These are phyloP conservation scores for Scaptomyza parva DNA, from an alignment of 2,888 invertebrate species.

Conservation along the genomic window DNA sequence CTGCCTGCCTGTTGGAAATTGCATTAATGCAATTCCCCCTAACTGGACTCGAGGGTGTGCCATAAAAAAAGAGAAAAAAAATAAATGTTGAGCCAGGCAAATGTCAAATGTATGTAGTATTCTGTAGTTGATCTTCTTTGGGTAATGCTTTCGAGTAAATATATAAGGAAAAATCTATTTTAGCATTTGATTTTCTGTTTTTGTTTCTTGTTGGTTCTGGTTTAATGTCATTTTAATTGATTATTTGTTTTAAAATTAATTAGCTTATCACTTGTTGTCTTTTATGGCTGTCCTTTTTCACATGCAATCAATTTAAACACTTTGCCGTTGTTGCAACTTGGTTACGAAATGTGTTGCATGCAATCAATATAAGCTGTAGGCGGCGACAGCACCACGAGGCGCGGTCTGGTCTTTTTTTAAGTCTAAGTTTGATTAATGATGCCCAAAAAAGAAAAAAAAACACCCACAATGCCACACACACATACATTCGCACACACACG, in stretches of 20 bases:
- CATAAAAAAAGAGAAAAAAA: conserved; percentile 54
- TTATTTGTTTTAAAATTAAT: conserved; percentile 43
- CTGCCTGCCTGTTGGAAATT: conserved; percentile 65
- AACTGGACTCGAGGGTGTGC: conserved; percentile 24
- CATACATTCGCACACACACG: conserved; percentile 24
- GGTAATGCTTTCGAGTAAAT: neutral
- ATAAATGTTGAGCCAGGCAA: conserved; percentile 51
- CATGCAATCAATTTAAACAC: conserved; percentile 32
- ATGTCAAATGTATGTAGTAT: conserved; percentile 63
- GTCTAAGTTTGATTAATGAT: conserved; percentile 69
- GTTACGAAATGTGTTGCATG: conserved; percentile 20
- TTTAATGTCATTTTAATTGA: conserved; percentile 46
- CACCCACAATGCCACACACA: conserved; percentile 43
- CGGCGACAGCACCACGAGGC: conserved; percentile 51
- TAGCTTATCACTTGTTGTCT: conserved; percentile 43
- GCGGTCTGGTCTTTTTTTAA: conserved; percentile 42
- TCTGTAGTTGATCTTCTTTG: neutral
- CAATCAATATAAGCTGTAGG: conserved; percentile 66
- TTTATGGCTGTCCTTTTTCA: conserved; percentile 6
- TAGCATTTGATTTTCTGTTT: neutral
- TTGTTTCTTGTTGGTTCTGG: neutral
- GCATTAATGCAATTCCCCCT: conserved; percentile 67
- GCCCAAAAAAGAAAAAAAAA: conserved; percentile 52
- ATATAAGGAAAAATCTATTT: neutral
- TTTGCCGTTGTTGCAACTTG: conserved; percentile 15